These are phyloP conservation scores for Uloborus diversus DNA, from an alignment of 1,140 invertebrate genomes.

Conservation along the genomic window DNA sequence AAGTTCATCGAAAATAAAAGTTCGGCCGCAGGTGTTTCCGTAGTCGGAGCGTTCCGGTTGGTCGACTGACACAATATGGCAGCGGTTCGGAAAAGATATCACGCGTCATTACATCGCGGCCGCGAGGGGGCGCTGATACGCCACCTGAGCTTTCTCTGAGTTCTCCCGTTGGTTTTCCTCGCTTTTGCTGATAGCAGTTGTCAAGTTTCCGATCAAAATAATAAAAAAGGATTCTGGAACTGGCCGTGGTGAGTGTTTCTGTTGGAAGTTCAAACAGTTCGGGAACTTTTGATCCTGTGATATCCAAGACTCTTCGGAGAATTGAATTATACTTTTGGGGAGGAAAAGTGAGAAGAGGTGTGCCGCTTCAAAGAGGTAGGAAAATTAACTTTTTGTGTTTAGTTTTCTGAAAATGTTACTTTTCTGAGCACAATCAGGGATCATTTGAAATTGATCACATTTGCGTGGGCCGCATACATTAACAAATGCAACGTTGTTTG, in stretches of 20 bases:
- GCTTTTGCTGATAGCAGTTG: neutral
- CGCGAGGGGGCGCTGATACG: constrained; percentile 22
- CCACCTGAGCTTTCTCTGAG: constrained; percentile 35
- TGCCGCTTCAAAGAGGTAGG: neutral
- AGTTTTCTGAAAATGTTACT: neutral
- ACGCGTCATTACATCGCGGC: constrained; percentile 7
- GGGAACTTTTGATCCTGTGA: neutral
- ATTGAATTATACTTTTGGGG: constrained; percentile 12
- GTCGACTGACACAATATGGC: constrained; percentile 6
- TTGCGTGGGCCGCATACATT: too few species aligned
- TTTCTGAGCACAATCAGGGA: too few species aligned
- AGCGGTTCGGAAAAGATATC: neutral
- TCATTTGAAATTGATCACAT: too few species aligned
- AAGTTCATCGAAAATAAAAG: constrained; percentile 2
- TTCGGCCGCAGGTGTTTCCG: constrained; percentile 26
- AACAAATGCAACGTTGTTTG: too few species aligned
- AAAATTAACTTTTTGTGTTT: neutral
- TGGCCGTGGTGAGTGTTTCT: neutral
- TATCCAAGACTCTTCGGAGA: too few species aligned
- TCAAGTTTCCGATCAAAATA: constrained; percentile 3
- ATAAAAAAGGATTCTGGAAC: neutral
- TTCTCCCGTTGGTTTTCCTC: constrained; percentile 1
- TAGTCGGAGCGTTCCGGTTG: too few species aligned
- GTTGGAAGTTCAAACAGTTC: neutral
- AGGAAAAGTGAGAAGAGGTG: too few species aligned